A percentile compares a stretch with the other conserved stretches of the same genome.
Evolutionary conservation across 2,888 invertebrate genomes (phyloP).

Genomic region (Cryptops parisi): DNA sequence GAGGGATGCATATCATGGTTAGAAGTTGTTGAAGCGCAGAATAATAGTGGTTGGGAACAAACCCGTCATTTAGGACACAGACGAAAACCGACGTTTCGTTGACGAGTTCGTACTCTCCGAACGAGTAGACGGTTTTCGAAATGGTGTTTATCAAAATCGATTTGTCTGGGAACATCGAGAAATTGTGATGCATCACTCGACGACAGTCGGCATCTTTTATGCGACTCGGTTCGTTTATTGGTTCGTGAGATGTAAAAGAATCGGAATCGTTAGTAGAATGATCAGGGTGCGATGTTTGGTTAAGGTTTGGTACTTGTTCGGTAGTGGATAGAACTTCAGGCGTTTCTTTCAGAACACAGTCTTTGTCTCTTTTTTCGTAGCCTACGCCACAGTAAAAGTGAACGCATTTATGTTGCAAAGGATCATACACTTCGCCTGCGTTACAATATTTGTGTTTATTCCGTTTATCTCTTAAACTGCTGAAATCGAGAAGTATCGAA

Average conservation of each 20-base stretch:
- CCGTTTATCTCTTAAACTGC: neutral
- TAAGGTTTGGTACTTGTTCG: neutral
- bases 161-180: neutral
- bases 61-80: neutral
- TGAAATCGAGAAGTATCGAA: neutral
- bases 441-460: neutral
- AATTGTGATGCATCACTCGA: neutral
- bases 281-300: neutral
- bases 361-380: neutral
- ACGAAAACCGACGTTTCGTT: neutral
- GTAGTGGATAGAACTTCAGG: neutral
- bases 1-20: constrained; percentile 26
- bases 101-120: neutral
- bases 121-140: neutral
- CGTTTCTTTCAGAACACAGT: neutral
- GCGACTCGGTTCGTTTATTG: neutral
- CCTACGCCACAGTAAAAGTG: neutral
- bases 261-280: neutral
- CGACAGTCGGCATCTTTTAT: neutral
- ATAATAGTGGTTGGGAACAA: neutral
- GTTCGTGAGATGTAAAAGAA: neutral
- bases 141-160: neutral
- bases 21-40: constrained; percentile 23
- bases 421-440: neutral
- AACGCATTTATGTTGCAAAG: neutral